These are phyloP conservation scores for Buphagus erythrorhynchus DNA, from an alignment of 2,797 vertebrate species.

Conservation along the genomic window DNA sequence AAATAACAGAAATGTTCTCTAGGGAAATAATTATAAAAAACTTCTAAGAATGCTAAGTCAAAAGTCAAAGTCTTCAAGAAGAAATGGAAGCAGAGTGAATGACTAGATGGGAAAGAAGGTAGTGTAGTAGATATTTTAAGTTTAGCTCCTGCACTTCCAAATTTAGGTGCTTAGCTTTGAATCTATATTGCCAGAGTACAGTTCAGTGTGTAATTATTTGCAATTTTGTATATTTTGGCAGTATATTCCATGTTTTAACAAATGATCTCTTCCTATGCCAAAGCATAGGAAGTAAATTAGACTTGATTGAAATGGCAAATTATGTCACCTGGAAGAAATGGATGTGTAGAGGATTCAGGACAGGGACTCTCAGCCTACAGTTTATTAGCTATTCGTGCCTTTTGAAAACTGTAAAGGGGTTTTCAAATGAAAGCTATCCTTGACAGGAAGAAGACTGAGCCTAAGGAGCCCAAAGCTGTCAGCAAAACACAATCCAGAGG, in stretches of 20 bases:
- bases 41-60: neutral
- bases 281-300: neutral
- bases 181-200: neutral
- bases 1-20: neutral
- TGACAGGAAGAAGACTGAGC: neutral
- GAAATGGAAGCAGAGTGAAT: neutral
- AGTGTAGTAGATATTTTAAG: neutral
- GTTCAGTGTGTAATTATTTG: neutral
- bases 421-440: neutral
- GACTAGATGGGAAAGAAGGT: neutral
- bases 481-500: neutral
- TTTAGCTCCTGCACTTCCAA: neutral
- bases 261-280: neutral
- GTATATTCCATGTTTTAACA: neutral
- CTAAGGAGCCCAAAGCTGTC: neutral
- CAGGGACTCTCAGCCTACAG: neutral
- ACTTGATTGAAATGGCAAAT: neutral
- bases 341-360: neutral
- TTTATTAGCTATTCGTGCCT: neutral
- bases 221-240: neutral
- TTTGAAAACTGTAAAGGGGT: neutral
- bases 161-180: neutral
- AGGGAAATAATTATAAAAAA: neutral
- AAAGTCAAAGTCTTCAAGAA: neutral
- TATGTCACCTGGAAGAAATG: neutral